Conservation (phyloP, 2,888 invertebrate species). For the Cabera pusaria region DNA sequence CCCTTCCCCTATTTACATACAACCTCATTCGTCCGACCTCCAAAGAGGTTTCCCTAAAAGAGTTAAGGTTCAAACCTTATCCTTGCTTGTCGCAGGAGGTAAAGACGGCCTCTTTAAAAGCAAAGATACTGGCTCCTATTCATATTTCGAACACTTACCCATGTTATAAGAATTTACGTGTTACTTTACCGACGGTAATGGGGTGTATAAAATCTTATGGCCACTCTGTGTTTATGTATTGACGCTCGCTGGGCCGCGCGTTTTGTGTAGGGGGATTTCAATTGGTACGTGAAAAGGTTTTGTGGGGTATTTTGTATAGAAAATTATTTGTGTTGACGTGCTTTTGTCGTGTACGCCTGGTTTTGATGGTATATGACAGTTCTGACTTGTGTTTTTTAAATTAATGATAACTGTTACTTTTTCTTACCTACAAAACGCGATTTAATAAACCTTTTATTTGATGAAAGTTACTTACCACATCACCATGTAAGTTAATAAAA, state of each 20-base stretch:
- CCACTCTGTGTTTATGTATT: slow-evolving; percentile 77
- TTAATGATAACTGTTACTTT: too few species aligned
- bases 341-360: too few species aligned
- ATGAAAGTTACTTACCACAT: too few species aligned
- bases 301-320: too few species aligned
- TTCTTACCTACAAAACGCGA: too few species aligned
- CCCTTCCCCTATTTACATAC: not conserved
- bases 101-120: slow-evolving; percentile 11
- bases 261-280: slow-evolving; percentile 27
- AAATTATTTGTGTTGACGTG: not conserved
- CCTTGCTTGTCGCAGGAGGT: slow-evolving; percentile 33
- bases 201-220: slow-evolving; percentile 77
- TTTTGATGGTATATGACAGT: too few species aligned
- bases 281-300: slow-evolving; percentile 23
- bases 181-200: slow-evolving; percentile 75
- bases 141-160: slow-evolving; percentile 78
- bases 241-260: slow-evolving; percentile 60
- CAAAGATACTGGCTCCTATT: slow-evolving; percentile 45
- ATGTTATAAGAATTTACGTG: slow-evolving; percentile 82
- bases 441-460: too few species aligned
- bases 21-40: slow-evolving; percentile 6
- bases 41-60: too few species aligned
- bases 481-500: slow-evolving; percentile 17
- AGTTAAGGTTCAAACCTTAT: slow-evolving; percentile 2
- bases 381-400: too few species aligned